phyloP scores from a whole-genome alignment of 2,113 vertebrate species.

The Hippocampus zosterae region DNA sequence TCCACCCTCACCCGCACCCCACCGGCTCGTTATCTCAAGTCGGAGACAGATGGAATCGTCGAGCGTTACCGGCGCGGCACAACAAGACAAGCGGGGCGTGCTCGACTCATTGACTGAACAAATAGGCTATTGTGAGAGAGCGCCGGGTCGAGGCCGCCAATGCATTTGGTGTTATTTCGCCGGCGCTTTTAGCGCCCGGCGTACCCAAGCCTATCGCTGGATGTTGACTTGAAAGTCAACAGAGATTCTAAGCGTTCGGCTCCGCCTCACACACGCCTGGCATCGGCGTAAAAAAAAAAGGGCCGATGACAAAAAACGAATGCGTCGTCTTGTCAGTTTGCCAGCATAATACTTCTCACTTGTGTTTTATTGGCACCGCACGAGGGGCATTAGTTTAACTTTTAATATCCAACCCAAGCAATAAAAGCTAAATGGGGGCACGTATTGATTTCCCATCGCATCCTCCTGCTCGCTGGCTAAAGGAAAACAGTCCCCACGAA shows the following conservation, averaged over 20 bases:
- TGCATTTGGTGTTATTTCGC: not conserved
- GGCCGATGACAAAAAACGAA: not conserved
- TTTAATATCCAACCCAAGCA: constrained; percentile 4
- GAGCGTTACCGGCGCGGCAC: not conserved
- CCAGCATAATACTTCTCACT: not conserved
- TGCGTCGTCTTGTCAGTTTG: not conserved
- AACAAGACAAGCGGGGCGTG: constrained; percentile 5
- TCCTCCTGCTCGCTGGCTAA: not conserved
- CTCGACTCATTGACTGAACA: constrained; percentile 9
- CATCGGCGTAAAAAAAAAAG: not conserved
- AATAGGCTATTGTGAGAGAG: constrained; percentile 13
- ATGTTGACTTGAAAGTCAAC: constrained; percentile 1
- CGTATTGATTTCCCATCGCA: constrained; percentile 2
- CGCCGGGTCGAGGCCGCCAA: not conserved
- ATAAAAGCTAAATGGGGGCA: not conserved
- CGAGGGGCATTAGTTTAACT: not conserved
- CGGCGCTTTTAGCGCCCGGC: not conserved
- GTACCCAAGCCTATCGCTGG: not conserved
- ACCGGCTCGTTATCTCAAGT: constrained; percentile 3
- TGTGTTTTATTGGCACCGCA: constrained; percentile 4
- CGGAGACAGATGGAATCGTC: constrained; percentile 3
- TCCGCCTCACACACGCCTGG: not conserved
- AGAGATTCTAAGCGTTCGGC: not conserved
- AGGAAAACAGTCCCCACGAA: not conserved
- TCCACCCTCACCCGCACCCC: not conserved